Percentiles rank a stretch among this genome's conserved stretches.
Evolutionary conservation across 2,797 vertebrate genomes (phyloP).

Genomic region (Poeciliopsis infans): DNA sequence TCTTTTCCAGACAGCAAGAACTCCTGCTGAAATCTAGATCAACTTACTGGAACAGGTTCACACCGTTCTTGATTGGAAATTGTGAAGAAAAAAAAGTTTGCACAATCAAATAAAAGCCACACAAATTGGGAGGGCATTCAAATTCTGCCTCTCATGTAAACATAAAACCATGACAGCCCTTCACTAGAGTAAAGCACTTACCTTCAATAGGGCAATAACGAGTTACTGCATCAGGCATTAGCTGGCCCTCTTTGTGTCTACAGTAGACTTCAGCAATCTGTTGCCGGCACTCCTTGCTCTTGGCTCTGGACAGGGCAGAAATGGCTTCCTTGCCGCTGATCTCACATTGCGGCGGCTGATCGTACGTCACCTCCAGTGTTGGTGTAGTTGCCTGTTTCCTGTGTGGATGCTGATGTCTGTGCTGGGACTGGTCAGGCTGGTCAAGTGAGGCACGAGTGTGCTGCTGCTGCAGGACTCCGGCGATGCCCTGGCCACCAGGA

Average conservation of each 20-base stretch:
- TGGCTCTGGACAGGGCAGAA: conserved; percentile 91
- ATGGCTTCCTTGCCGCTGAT: conserved; percentile 96
- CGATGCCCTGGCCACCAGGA: conserved; percentile 41
- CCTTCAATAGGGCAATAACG: conserved; percentile 91
- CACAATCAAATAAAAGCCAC: not conserved
- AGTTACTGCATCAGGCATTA: conserved; percentile 94
- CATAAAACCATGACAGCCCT: conserved; percentile 36
- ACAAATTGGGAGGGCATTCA: not conserved
- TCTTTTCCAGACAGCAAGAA: too few relatives aligned
- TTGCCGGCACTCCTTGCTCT: conserved; percentile 91
- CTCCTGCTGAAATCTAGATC: not conserved
- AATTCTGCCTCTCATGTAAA: not conserved
- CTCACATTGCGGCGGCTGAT: conserved; percentile 90
- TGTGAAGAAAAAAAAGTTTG: not conserved
- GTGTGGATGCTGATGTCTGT: conserved; percentile 74
- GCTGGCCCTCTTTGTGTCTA: conserved; percentile 88
- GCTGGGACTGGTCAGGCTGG: conserved; percentile 69
- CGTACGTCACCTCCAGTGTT: conserved; percentile 84
- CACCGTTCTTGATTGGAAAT: not conserved
- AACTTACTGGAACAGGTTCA: not conserved
- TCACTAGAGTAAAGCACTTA: conserved; percentile 43
- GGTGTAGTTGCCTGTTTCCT: conserved; percentile 62
- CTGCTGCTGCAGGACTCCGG: conserved; percentile 43
- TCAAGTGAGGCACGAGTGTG: conserved; percentile 46
- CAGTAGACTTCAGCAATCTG: conserved; percentile 93